Conservation (phyloP, 1,140 invertebrate species). For the Hylaeus anthracinus region DNA sequence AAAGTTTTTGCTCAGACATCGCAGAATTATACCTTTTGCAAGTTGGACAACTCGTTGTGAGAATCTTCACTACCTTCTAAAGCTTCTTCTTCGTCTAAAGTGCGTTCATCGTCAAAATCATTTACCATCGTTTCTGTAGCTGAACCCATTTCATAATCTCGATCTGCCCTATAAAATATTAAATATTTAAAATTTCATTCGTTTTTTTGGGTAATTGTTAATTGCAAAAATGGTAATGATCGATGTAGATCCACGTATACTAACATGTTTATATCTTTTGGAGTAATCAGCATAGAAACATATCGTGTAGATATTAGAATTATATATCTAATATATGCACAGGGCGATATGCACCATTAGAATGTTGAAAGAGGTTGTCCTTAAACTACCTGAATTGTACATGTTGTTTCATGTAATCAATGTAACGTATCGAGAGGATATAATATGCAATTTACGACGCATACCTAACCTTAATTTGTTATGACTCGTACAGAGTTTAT, state of each 20-base stretch:
- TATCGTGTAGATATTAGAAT: conserved; percentile 54
- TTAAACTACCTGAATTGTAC: conserved; percentile 10
- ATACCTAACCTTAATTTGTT: conserved; percentile 53
- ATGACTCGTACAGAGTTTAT: conserved; percentile 17
- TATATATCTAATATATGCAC: conserved; percentile 11
- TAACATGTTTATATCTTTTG: conserved; percentile 69
- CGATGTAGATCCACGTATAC: conserved; percentile 40
- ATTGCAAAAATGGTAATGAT: no score
- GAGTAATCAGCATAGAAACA: conserved; percentile 63
- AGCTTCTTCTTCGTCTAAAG: conserved; percentile 97
- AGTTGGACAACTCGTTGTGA: conserved; percentile 92
- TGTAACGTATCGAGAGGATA: background rate
- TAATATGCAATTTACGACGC: conserved; percentile 22
- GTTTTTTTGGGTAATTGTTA: background rate
- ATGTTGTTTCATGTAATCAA: background rate
- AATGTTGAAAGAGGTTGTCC: conserved; percentile 8
- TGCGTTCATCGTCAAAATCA: conserved; percentile 98
- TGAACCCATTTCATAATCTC: conserved; percentile 86
- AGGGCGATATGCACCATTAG: conserved; percentile 1
- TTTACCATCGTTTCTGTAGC: conserved; percentile 95
- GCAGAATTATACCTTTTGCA: conserved; percentile 86
- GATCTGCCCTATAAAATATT: conserved; percentile 72
- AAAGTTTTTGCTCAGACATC: conserved; percentile 31
- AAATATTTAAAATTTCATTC: background rate
- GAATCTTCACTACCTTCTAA: conserved; percentile 93